A percentile compares a stretch with the other conserved stretches of the same genome.
These are phyloP conservation scores for Casuarius casuarius DNA, from an alignment of 2,113 vertebrate genomes.

Conservation along the genomic window DNA sequence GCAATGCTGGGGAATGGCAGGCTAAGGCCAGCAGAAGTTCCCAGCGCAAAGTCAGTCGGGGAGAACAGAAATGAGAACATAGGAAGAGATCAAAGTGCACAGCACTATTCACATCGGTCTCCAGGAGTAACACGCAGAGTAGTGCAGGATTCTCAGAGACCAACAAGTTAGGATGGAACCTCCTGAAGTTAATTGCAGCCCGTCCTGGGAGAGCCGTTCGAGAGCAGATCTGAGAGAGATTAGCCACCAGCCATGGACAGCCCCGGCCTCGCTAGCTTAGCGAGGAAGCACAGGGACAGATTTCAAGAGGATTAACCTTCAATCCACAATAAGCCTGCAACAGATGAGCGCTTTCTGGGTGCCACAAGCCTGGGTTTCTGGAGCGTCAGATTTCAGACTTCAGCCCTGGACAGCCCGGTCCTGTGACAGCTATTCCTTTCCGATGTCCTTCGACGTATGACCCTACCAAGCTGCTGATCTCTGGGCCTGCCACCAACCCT, in stretches of 20 bases:
- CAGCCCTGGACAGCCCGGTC: neutral
- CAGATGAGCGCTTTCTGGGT: neutral
- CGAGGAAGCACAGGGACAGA: fast-evolving
- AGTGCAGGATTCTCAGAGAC: neutral
- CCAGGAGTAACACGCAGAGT: neutral
- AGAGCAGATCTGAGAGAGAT: neutral
- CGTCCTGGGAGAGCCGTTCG: neutral
- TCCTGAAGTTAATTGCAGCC: neutral
- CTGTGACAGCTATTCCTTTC: neutral
- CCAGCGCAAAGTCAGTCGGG: neutral
- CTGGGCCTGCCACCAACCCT: neutral
- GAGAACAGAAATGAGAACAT: neutral
- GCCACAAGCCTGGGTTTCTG: neutral
- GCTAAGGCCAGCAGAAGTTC: neutral
- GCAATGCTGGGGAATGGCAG: neutral
- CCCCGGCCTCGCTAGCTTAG: neutral
- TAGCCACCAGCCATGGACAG: neutral
- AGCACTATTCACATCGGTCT: neutral
- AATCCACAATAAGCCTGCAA: neutral
- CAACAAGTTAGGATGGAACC: neutral
- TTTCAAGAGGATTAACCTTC: neutral
- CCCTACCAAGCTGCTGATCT: neutral
- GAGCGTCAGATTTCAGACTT: neutral
- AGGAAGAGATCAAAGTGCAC: neutral
- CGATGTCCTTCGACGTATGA: neutral